These are phyloP conservation scores for Desmodus rotundus DNA, from an alignment of 2,113 vertebrate species.

Conservation along the genomic window DNA sequence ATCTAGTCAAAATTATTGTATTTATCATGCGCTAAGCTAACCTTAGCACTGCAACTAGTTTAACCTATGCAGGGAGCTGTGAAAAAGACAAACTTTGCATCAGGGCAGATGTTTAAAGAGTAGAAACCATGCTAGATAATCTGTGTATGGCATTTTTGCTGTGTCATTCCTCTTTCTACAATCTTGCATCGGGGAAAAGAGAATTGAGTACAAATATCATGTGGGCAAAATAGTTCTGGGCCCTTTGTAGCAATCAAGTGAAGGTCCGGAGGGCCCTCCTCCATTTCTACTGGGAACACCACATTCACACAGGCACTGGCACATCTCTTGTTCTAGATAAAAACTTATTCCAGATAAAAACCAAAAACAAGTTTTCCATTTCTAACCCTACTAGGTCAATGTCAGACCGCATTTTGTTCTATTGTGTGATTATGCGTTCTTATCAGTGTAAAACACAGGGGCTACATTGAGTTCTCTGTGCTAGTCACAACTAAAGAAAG, in stretches of 20 bases:
- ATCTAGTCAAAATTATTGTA: neutral
- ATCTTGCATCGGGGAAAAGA: neutral
- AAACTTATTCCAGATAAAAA: conserved; percentile 15
- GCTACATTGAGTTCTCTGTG: neutral
- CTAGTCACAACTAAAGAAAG: conserved; percentile 24
- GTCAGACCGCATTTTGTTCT: neutral
- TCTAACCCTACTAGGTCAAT: neutral
- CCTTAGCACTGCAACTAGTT: neutral
- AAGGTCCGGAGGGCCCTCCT: neutral
- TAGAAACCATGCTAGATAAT: neutral
- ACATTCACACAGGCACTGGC: neutral
- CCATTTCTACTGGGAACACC: neutral
- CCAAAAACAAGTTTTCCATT: conserved; percentile 5
- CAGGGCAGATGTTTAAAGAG: neutral
- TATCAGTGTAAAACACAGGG: conserved; percentile 32
- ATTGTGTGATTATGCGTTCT: conserved; percentile 9
- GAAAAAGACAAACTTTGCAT: neutral
- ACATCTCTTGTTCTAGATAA: neutral
- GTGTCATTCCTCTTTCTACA: neutral
- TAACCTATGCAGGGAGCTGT: neutral
- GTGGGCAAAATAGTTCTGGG: neutral
- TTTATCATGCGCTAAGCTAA: neutral
- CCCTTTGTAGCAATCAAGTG: neutral
- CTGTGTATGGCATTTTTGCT: neutral
- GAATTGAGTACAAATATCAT: neutral